A percentile compares a stretch with the other conserved stretches of the same genome.
phyloP scores from a whole-genome alignment of 2,113 vertebrate genomes.

The Cyphomyrus plagiostoma region DNA sequence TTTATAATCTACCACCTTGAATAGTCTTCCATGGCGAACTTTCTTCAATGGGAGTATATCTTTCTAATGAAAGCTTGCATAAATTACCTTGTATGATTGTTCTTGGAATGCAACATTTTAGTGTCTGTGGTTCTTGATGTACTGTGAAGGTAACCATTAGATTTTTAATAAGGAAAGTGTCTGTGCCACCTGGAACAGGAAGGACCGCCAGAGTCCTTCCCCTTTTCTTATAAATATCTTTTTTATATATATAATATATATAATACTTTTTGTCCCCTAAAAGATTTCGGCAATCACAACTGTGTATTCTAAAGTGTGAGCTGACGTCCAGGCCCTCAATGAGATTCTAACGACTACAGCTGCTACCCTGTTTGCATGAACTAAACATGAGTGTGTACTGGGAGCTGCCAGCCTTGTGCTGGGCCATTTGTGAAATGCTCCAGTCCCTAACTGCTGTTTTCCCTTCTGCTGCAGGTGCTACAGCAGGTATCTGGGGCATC shows the following conservation, averaged over 20 bases:
- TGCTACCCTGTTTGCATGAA: neutral
- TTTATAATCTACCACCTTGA: neutral
- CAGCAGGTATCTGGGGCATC: conserved; percentile 40
- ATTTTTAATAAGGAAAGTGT: neutral
- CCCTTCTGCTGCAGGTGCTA: conserved; percentile 38
- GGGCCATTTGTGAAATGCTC: neutral
- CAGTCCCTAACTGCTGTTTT: neutral
- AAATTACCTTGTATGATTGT: neutral
- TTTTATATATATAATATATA: too few relatives aligned
- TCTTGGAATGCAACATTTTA: neutral
- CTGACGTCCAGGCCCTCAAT: neutral
- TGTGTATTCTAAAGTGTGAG: neutral
- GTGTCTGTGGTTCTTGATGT: neutral
- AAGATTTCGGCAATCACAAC: neutral
- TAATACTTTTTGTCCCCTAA: neutral
- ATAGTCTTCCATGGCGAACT: neutral
- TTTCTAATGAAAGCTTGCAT: neutral
- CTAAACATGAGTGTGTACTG: neutral
- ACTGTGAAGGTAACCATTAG: neutral
- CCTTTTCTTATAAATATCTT: neutral
- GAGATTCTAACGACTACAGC: neutral
- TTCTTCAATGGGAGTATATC: neutral
- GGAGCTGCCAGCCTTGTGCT: neutral
- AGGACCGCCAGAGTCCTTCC: neutral
- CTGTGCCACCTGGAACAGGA: neutral